Percentiles rank a stretch among this genome's conserved stretches.
Conservation (phyloP, 2,797 vertebrate genomes). For the Brachyrhaphis roseni region DNA sequence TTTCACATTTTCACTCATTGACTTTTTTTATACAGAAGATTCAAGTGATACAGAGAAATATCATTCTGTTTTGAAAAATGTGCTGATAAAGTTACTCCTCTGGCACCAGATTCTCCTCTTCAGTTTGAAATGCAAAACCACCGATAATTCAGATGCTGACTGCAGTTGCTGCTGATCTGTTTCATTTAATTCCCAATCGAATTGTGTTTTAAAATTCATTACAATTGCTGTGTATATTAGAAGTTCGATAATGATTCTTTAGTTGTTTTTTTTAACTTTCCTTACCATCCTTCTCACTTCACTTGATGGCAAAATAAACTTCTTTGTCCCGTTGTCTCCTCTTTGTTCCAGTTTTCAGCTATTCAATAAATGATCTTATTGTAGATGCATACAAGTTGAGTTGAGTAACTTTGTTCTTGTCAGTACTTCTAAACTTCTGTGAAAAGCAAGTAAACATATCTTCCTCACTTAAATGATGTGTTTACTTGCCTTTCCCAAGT, state of each 20-base stretch:
- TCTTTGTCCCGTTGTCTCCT: neutral
- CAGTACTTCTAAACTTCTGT: neutral
- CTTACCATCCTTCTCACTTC: neutral
- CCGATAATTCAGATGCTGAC: neutral
- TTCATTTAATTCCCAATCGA: neutral
- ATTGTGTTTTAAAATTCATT: neutral
- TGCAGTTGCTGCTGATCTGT: neutral
- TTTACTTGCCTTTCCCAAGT: neutral
- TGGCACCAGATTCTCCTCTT: conserved; percentile 5
- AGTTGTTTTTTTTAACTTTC: neutral
- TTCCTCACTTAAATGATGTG: neutral
- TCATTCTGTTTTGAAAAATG: conserved; percentile 12
- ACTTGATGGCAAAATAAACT: neutral
- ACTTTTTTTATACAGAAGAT: conserved; percentile 29
- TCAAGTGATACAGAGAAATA: conserved; percentile 24
- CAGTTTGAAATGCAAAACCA: conserved; percentile 22
- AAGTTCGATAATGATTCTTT: neutral
- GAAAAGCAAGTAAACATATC: neutral
- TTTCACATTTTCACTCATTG: conserved; percentile 18
- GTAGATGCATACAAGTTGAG: neutral
- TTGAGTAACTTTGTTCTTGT: neutral
- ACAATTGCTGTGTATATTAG: neutral
- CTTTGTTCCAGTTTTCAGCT: neutral
- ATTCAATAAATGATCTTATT: neutral
- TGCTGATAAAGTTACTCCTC: conserved; percentile 23